A percentile compares a stretch with the other conserved stretches of the same genome.
These are phyloP conservation scores for Manacus vitellinus DNA, from an alignment of 2,113 vertebrate species.

Conservation along the genomic window DNA sequence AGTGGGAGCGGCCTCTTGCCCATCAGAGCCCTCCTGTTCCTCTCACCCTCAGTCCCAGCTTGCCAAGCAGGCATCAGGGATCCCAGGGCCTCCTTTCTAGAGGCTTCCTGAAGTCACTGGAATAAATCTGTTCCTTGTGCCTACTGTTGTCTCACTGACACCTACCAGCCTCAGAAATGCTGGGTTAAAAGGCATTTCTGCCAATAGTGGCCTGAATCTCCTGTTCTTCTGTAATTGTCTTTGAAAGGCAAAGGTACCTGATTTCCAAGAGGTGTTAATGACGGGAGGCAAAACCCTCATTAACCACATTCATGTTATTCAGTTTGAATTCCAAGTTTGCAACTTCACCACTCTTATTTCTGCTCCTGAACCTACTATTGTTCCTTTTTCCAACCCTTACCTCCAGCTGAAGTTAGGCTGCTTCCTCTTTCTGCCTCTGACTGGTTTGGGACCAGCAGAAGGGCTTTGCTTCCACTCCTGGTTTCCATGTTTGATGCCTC, in stretches of 20 bases:
- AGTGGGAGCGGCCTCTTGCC: accelerated
- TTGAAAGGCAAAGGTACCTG: background rate
- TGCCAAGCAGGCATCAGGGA: background rate
- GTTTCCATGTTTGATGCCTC: background rate
- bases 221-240: background rate
- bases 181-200: background rate
- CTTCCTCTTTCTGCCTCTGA: background rate
- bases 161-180: background rate
- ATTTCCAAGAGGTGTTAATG: background rate
- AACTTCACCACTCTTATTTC: background rate
- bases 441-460: background rate
- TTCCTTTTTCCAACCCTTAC: background rate
- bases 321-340: background rate
- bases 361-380: background rate
- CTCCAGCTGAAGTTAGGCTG: background rate
- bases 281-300: background rate
- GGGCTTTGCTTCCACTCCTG: background rate
- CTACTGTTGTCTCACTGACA: background rate
- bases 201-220: background rate
- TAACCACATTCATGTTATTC: background rate
- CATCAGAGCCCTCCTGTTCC: background rate
- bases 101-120: background rate
- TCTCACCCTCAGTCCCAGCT: background rate
- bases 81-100: background rate
- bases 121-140: background rate